These are phyloP conservation scores for Ciconia maguari DNA, from an alignment of 2,113 vertebrate species.

Conservation along the genomic window DNA sequence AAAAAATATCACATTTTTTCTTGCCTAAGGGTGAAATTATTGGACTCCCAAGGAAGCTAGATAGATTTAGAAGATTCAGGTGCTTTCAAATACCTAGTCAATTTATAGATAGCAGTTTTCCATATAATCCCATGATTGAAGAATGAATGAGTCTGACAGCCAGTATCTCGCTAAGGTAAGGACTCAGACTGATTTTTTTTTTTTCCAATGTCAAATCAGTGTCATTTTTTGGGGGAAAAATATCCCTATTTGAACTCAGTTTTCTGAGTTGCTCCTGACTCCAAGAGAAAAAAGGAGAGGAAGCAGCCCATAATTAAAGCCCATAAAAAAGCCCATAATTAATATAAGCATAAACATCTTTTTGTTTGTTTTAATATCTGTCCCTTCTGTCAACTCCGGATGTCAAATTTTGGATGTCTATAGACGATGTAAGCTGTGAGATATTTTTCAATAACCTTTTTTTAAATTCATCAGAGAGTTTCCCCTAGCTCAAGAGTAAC, in stretches of 20 bases:
- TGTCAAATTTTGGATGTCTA: background rate
- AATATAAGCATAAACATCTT: background rate
- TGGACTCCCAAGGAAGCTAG: constrained; percentile 2
- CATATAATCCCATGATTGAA: constrained; percentile 19
- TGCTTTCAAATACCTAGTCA: constrained; percentile 21
- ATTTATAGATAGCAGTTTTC: constrained; percentile 37
- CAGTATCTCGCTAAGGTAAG: background rate
- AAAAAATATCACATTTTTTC: background rate
- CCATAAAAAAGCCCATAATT: background rate
- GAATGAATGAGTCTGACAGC: background rate
- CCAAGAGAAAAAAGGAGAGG: background rate
- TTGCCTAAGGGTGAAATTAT: constrained; percentile 12
- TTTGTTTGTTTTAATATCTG: background rate
- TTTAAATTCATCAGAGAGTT: background rate
- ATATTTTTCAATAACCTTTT: background rate
- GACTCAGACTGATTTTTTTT: background rate
- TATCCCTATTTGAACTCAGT: background rate
- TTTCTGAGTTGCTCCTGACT: background rate
- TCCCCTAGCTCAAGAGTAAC: background rate
- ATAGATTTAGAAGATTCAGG: constrained; percentile 1
- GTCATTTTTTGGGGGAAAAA: background rate
- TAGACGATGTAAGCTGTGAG: background rate
- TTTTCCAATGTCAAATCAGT: background rate
- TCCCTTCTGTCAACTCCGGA: background rate
- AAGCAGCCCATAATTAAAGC: background rate